Conservation (phyloP, 92 coral and sea anemone species). For the Bergia puertoricense region DNA sequence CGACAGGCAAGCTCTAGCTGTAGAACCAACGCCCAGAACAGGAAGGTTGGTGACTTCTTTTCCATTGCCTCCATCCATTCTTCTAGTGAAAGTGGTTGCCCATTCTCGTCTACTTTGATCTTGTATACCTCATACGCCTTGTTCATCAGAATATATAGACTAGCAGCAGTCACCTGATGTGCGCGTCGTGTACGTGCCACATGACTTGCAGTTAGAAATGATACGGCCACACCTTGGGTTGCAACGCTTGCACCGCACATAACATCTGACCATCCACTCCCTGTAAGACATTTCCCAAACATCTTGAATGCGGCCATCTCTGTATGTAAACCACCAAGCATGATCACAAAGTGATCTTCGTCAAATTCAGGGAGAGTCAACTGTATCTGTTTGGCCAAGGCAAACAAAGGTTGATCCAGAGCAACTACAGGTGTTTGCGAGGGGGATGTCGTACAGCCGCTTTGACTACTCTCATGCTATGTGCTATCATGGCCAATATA, state of each 20-base stretch:
- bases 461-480: constrained; percentile 20
- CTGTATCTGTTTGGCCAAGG: constrained; percentile 52
- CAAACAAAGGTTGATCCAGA: constrained; percentile 52
- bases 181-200: constrained; percentile 55
- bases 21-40: constrained; percentile 48
- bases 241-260: constrained; percentile 51
- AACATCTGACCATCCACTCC: constrained; percentile 57
- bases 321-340: too few relatives aligned
- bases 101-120: constrained; percentile 24
- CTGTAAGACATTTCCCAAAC: constrained; percentile 46
- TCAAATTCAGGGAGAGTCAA: constrained; percentile 56
- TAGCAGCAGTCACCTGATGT: constrained; percentile 52
- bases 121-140: constrained; percentile 44
- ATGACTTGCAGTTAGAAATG: constrained; percentile 52
- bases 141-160: constrained; percentile 33
- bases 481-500: constrained; percentile 55
- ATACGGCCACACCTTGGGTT: constrained; percentile 52
- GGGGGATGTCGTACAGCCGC: constrained; percentile 45
- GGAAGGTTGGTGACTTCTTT: constrained; percentile 44
- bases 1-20: constrained; percentile 51
- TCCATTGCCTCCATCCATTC: constrained; percentile 39
- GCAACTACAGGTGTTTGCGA: constrained; percentile 49
- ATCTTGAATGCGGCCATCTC: constrained; percentile 38
- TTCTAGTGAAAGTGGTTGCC: neutral
- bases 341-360: constrained; percentile 45